A percentile compares a stretch with the other conserved stretches of the same genome.
These are phyloP conservation scores for Calameuta filiformis DNA, from an alignment of 2,888 invertebrate genomes.

Conservation along the genomic window DNA sequence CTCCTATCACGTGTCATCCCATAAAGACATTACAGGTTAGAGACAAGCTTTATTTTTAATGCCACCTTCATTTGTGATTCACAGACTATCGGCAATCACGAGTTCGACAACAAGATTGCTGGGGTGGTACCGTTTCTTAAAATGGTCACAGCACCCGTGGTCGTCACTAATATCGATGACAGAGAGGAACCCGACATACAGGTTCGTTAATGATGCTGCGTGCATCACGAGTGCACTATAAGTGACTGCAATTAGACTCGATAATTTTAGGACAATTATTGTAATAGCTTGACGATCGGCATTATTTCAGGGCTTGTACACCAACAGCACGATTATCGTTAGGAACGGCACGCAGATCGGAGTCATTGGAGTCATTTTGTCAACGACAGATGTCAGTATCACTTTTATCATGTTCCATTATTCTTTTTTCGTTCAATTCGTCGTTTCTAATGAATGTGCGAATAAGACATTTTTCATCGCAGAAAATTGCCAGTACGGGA, in stretches of 20 bases:
- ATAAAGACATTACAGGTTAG: neutral
- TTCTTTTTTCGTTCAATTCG: neutral
- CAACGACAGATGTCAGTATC: slow-evolving; percentile 72
- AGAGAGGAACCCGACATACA: slow-evolving; percentile 73
- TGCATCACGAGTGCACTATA: neutral
- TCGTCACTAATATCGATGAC: slow-evolving; percentile 82
- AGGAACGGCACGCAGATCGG: slow-evolving; percentile 77
- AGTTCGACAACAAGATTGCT: slow-evolving; percentile 82
- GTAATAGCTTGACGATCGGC: slow-evolving; percentile 1
- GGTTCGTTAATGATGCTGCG: slow-evolving; percentile 26
- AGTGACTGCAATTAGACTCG: neutral
- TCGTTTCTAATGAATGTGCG: neutral
- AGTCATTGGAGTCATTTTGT: slow-evolving; percentile 80
- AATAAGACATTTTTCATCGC: slow-evolving; percentile 20
- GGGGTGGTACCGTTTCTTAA: slow-evolving; percentile 80
- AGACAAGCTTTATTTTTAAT: neutral
- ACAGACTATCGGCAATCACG: slow-evolving; percentile 88
- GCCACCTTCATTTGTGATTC: neutral
- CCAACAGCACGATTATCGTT: slow-evolving; percentile 74
- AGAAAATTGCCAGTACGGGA: slow-evolving; percentile 77
- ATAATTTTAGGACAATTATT: neutral
- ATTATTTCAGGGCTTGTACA: slow-evolving; percentile 68
- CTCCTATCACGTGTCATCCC: neutral
- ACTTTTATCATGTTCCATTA: neutral
- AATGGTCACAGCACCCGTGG: slow-evolving; percentile 73